These are phyloP conservation scores for Kryptopterus vitreolus DNA, from an alignment of 2,797 vertebrate genomes.

Conservation along the genomic window DNA sequence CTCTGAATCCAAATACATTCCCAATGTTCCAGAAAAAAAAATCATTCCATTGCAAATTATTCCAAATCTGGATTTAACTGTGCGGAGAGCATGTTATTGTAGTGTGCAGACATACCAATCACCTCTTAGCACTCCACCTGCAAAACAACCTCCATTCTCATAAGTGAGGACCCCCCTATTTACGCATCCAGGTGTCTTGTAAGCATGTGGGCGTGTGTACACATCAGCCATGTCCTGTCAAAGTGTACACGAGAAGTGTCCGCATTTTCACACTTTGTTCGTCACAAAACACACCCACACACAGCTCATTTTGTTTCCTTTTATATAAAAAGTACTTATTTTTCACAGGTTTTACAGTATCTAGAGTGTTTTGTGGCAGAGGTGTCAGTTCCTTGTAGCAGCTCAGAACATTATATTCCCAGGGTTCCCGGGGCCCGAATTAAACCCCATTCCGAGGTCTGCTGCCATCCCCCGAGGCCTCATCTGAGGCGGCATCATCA, in stretches of 20 bases:
- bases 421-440: slow-evolving; percentile 95
- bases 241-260: slow-evolving; percentile 49
- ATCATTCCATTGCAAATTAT: slow-evolving; percentile 43
- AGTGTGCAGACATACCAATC: slow-evolving; percentile 41
- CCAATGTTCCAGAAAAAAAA: slow-evolving; percentile 65
- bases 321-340: slow-evolving; percentile 41
- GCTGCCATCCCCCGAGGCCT: slow-evolving; percentile 90
- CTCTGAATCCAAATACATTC: slow-evolving; percentile 82
- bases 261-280: slow-evolving; percentile 44
- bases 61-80: slow-evolving; percentile 44
- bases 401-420: slow-evolving; percentile 98
- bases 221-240: slow-evolving; percentile 40
- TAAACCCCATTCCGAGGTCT: slow-evolving; percentile 97
- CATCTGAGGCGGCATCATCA: slow-evolving; percentile 99
- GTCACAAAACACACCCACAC: slow-evolving; percentile 35
- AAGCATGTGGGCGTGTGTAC: slow-evolving; percentile 19
- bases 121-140: slow-evolving; percentile 43
- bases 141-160: slow-evolving; percentile 46
- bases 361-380: slow-evolving; percentile 42
- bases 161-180: slow-evolving; percentile 45
- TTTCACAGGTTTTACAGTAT: slow-evolving; percentile 56
- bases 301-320: slow-evolving; percentile 43
- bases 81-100: slow-evolving; percentile 42
- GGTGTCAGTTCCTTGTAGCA: slow-evolving; percentile 71
- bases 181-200: slow-evolving; percentile 51